phyloP scores from a whole-genome alignment of 1,140 invertebrate genomes.

The Hylaeus volcanicus region DNA sequence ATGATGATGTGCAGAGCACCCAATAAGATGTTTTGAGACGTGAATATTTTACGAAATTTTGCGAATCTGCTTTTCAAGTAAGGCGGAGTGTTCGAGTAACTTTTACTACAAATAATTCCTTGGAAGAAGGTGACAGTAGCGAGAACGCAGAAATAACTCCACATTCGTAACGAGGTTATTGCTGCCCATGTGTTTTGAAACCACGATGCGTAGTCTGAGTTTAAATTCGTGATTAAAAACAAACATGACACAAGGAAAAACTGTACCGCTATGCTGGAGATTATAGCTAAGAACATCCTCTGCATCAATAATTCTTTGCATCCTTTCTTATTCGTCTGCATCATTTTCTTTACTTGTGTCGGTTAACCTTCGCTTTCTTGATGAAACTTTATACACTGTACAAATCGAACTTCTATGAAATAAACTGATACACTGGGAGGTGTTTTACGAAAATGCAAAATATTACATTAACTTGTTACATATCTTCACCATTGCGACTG shows the following conservation, averaged over 20 bases:
- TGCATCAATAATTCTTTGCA: constrained; percentile 79
- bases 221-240: constrained; percentile 81
- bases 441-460: not conserved
- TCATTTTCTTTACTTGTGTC: constrained; percentile 46
- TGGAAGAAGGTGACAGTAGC: constrained; percentile 81
- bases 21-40: constrained; percentile 82
- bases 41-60: constrained; percentile 83
- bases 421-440: not conserved
- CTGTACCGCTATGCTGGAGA: constrained; percentile 79
- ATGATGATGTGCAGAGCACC: constrained; percentile 81
- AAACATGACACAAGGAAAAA: constrained; percentile 80
- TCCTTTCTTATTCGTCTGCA: constrained; percentile 48
- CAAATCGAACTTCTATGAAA: not conserved
- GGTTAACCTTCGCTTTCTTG: constrained; percentile 34
- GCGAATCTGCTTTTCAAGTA: constrained; percentile 84
- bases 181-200: constrained; percentile 77
- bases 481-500: not conserved
- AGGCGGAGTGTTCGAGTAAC: constrained; percentile 79
- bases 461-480: not conserved
- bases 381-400: not conserved
- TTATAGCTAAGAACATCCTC: constrained; percentile 79
- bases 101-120: constrained; percentile 83
- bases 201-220: constrained; percentile 81
- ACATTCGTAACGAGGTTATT: constrained; percentile 81
- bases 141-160: constrained; percentile 82